phyloP scores from a whole-genome alignment of 2,113 vertebrate genomes.

The Spea bombifrons region DNA sequence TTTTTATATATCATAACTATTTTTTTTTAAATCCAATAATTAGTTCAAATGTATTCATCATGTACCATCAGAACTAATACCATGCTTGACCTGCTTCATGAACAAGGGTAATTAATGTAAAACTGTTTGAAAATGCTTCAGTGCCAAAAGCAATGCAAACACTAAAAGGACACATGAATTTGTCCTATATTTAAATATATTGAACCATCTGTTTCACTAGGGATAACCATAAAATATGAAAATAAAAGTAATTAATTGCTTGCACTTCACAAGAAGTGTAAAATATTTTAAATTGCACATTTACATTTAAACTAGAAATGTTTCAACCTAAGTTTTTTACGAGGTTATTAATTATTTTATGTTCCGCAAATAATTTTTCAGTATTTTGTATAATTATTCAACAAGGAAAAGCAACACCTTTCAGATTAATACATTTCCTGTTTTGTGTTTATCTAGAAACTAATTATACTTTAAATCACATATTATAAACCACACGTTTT shows the following conservation, averaged over 20 bases:
- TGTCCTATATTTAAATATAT: constrained; percentile 10
- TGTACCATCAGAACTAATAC: constrained; percentile 53
- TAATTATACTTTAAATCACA: too few relatives aligned
- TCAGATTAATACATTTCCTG: too few relatives aligned
- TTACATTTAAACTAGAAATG: not conserved
- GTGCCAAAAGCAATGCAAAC: constrained; percentile 50
- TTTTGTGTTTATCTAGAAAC: too few relatives aligned
- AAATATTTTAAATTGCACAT: constrained; percentile 20
- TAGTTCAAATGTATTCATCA: constrained; percentile 41
- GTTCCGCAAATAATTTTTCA: not conserved
- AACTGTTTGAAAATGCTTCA: constrained; percentile 47
- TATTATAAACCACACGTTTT: too few relatives aligned
- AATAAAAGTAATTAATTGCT: not conserved
- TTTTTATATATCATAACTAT: constrained; percentile 20
- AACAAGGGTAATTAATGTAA: constrained; percentile 54
- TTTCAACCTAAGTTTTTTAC: not conserved
- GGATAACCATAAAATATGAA: not conserved
- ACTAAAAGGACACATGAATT: constrained; percentile 37
- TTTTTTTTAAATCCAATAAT: constrained; percentile 41
- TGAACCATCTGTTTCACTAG: not conserved
- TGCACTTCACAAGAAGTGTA: not conserved
- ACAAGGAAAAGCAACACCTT: too few relatives aligned
- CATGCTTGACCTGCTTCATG: constrained; percentile 48
- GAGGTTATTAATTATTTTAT: not conserved
- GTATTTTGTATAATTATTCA: not conserved